Conservation (phyloP, 2,113 vertebrate genomes). For the Siphamia tubifer region DNA sequence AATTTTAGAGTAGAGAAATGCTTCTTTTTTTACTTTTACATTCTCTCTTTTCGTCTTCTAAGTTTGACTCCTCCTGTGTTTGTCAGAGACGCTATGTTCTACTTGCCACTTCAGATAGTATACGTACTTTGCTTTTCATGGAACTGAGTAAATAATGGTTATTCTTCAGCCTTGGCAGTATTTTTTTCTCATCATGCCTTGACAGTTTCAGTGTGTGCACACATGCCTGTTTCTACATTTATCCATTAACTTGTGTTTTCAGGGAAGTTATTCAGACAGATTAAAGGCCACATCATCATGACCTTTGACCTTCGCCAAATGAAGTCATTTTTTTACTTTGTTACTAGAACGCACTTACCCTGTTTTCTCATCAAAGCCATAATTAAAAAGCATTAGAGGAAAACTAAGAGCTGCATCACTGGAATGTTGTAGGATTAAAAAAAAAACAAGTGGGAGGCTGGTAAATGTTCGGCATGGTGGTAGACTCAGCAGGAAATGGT, state of each 20-base stretch:
- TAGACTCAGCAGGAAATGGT: conserved; percentile 7
- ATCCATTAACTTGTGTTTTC: conserved; percentile 8
- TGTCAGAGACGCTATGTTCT: no score
- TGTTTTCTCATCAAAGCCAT: no score
- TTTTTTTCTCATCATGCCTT: not conserved
- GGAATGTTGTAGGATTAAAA: not conserved
- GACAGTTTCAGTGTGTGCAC: not conserved
- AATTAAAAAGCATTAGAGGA: no score
- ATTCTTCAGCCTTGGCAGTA: not conserved
- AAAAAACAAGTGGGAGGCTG: not conserved
- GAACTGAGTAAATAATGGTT: conserved; percentile 14
- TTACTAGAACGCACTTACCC: not conserved
- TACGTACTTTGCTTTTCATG: no score
- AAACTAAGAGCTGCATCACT: not conserved
- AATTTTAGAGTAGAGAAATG: no score
- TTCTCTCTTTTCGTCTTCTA: no score
- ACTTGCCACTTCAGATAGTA: no score
- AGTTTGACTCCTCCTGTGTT: no score
- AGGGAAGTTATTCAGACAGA: not conserved
- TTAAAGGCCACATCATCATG: conserved; percentile 1
- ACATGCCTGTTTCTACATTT: not conserved
- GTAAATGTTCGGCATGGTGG: not conserved
- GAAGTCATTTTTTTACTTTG: not conserved
- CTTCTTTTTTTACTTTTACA: no score
- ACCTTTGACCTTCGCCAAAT: not conserved